Base-by-base conservation (phyloP, 2,797 vertebrate species). In the Poecilia velifera region DNA sequence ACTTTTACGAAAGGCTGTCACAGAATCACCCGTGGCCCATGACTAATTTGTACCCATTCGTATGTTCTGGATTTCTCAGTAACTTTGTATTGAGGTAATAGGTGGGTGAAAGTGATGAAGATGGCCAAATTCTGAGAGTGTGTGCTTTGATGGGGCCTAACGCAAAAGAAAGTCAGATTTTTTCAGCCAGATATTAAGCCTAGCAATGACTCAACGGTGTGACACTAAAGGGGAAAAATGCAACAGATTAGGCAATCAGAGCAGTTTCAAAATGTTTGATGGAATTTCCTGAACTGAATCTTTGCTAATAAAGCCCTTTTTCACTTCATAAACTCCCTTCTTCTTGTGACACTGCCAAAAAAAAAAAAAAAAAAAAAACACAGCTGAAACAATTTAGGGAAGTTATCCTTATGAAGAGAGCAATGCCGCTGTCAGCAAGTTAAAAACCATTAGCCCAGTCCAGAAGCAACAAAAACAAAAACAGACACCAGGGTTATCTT, bases 181-280 rank as follows among this genome's bases (percentile, higher is more conserved):
- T 46, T 39, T 57, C 49, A 31, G 31, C 28, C n/a, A 39, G 36
- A n/a, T 16, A 45, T 25, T 31, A 9, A 39, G 22, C 0, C 0
- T 13, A 68, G 49, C 10, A 25, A 20, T 64, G 53, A 72, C 31
- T 77, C 36, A 64, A 72, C 18, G 51, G 25, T 51, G 22, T 49
- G 16, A 51, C 46, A 34, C 34, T 66, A 13, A 66, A 62, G 18
- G 31, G 14, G 41, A 31, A 62, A 62, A 74, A 16, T 10, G 59
- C n/a, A 45, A 36, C 31, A 3, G 16, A 41, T 57, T 53, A 7
- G 28, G 28, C 16, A 77, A 77, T 53, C 6, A 43, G 10, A n/a
- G 43, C 49, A 20, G 68, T 76, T 73, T 47, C 25, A 66, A 43
- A 45, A 43, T 47, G 5, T 31, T 76, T 79, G 14, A 66, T 28